phyloP scores from a whole-genome alignment of 2,797 vertebrate species.

The Lagocephalus sceleratus region DNA sequence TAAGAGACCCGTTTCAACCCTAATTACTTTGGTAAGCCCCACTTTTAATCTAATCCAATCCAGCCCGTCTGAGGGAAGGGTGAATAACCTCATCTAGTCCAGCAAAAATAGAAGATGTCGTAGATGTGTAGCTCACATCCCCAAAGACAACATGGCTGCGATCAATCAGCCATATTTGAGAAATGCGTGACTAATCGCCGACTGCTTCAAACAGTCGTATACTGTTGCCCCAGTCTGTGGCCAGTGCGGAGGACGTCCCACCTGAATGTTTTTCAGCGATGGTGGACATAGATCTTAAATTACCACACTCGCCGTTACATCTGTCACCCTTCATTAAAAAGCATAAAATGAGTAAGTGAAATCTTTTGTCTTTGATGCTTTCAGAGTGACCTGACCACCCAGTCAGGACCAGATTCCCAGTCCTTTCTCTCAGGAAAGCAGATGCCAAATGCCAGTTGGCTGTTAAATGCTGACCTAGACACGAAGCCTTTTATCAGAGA shows the following conservation, averaged over 20 bases:
- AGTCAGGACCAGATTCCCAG: slow-evolving; percentile 19
- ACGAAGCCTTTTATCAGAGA: slow-evolving; percentile 32
- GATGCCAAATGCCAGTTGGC: slow-evolving; percentile 32
- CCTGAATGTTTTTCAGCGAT: slow-evolving; percentile 54
- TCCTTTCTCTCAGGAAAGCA: slow-evolving; percentile 29
- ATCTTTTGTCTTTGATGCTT: slow-evolving; percentile 19
- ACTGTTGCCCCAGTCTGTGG: slow-evolving; percentile 24
- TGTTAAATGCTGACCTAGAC: slow-evolving; percentile 27
- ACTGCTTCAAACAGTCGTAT: slow-evolving; percentile 45
- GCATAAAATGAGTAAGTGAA: slow-evolving; percentile 29
- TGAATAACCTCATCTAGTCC: slow-evolving; percentile 24
- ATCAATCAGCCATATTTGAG: slow-evolving; percentile 42
- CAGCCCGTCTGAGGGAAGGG: slow-evolving; percentile 19
- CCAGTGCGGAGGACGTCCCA: slow-evolving; percentile 37
- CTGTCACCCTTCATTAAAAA: slow-evolving; percentile 37
- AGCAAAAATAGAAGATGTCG: slow-evolving; percentile 18
- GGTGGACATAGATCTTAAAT: slow-evolving; percentile 44
- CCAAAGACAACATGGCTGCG: slow-evolving; percentile 30
- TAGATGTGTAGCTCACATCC: slow-evolving; percentile 27
- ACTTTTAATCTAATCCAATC: slow-evolving; percentile 30
- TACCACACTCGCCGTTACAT: slow-evolving; percentile 16
- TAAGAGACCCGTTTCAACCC: slow-evolving; percentile 29
- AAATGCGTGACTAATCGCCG: slow-evolving; percentile 42
- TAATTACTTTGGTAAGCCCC: slow-evolving; percentile 37
- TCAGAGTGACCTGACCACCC: slow-evolving; percentile 49